A percentile compares a stretch with the other conserved stretches of the same genome.
Conservation (phyloP, 2,888 invertebrate species). For the Dione juno region DNA sequence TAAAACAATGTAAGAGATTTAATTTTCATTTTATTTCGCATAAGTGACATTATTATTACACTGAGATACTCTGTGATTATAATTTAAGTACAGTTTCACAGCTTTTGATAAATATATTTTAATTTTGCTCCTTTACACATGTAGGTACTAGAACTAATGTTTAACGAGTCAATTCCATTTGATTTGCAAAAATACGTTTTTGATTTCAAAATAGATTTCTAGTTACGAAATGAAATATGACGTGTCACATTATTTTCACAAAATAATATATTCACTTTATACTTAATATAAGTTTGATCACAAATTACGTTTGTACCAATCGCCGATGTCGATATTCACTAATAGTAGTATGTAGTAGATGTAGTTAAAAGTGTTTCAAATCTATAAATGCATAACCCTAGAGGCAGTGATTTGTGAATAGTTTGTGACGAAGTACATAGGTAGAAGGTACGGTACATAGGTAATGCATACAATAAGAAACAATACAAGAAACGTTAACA, state of each 20-base stretch:
- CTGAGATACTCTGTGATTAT: constrained; percentile 77
- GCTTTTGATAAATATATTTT: constrained; percentile 68
- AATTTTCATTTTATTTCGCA: constrained; percentile 75
- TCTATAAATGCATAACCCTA: constrained; percentile 53
- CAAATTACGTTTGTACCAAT: constrained; percentile 62
- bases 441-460: neutral
- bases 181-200: constrained; percentile 65
- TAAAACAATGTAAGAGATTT: constrained; percentile 38
- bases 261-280: constrained; percentile 38
- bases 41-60: constrained; percentile 78
- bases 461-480: constrained; percentile 9
- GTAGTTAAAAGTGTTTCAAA: constrained; percentile 36
- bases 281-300: constrained; percentile 47
- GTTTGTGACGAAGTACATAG: constrained; percentile 54
- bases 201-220: constrained; percentile 42
- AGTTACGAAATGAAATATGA: constrained; percentile 26
- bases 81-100: constrained; percentile 82
- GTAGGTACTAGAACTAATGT: constrained; percentile 52
- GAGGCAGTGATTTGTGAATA: constrained; percentile 56
- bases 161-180: constrained; percentile 67
- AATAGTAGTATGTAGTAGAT: constrained; percentile 1
- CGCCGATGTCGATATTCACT: constrained; percentile 50
- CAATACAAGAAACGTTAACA: constrained; percentile 41
- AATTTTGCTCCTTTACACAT: constrained; percentile 55
- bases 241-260: constrained; percentile 28